Base-by-base conservation (phyloP, 2,888 invertebrate genomes). In the Mesorhabditis spiculigera region DNA sequence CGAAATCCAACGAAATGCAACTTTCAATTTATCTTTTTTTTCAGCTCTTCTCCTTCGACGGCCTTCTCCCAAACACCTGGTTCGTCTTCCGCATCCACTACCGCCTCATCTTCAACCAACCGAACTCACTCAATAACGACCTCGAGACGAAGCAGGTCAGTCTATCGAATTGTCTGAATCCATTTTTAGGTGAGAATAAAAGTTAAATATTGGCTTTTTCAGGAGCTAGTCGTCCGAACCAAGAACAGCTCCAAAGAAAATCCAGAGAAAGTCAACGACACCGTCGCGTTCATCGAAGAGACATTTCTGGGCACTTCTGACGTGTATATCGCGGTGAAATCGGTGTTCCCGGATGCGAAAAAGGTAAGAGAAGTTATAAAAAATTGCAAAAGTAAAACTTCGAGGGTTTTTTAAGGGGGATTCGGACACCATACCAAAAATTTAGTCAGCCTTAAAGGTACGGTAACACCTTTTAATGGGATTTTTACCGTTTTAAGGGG, bases 1-100 rank as follows among this genome's bases (percentile, higher is more conserved):
- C n/a, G n/a, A n/a, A n/a, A n/a, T n/a, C n/a, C n/a, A n/a, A n/a
- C n/a, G n/a, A n/a, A n/a, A n/a, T n/a, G n/a, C n/a, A n/a, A 28
- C 1, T 28, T 28, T 28, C 3, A 28, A 28, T 28, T 28, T 28
- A 28, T 28, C 1, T 28, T 10, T 43, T 58, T 44, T 81, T 84
- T 58, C 76, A 84, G 84, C 73, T 84, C 13, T 82, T 84, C 68
- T 79, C 82, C 10, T 84, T 84, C 69, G 84, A 84, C 65, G 82
- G 84, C 16, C 71, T 84, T n/a, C 74, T 78, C 6, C 74, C 81
- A 5, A 73, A 70, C 13, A 84, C 82, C 6, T 84, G 84, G 84
- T 84, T 83, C 70, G 84, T 83, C 5, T 79, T 84, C 65, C 75
- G 84, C 6, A 82, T 84, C 28, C 79, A 84, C 68, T 84, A 84